These are phyloP conservation scores for Tachuris rubrigastra DNA, from an alignment of 2,113 vertebrate genomes.

Conservation along the genomic window DNA sequence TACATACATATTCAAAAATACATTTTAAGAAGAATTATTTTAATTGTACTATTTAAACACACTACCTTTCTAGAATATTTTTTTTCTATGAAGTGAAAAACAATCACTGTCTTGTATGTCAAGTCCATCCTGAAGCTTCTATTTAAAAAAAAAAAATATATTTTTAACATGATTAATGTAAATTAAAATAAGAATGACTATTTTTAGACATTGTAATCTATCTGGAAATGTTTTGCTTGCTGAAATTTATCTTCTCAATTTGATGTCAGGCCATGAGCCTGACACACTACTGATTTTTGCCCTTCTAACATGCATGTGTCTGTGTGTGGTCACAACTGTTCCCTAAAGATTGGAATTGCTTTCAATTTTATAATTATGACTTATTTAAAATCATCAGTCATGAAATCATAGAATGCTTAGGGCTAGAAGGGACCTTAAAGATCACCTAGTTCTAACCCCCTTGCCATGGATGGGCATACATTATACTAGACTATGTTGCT, in stretches of 20 bases:
- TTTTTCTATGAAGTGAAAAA: not conserved
- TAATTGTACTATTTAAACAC: not conserved
- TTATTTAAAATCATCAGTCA: not conserved
- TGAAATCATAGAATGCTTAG: not conserved
- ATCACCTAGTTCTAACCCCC: not conserved
- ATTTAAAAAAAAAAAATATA: not conserved
- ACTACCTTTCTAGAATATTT: not conserved
- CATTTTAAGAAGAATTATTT: not conserved
- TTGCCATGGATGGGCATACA: fast-evolving
- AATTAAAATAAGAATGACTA: not conserved
- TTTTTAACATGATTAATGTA: not conserved
- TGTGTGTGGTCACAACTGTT: fast-evolving
- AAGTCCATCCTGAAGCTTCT: not conserved
- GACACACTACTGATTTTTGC: not conserved
- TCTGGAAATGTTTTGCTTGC: not conserved
- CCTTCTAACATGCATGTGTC: fast-evolving
- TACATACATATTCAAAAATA: not conserved
- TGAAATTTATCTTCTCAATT: not conserved
- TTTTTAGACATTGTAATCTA: not conserved
- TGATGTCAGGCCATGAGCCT: not conserved
- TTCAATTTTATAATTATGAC: not conserved
- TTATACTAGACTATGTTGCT: not conserved
- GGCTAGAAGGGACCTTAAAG: not conserved
- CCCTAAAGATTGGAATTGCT: not conserved
- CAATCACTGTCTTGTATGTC: not conserved